These are phyloP conservation scores for Aptenodytes forsteri DNA, from an alignment of 2,113 vertebrate species.

Conservation along the genomic window DNA sequence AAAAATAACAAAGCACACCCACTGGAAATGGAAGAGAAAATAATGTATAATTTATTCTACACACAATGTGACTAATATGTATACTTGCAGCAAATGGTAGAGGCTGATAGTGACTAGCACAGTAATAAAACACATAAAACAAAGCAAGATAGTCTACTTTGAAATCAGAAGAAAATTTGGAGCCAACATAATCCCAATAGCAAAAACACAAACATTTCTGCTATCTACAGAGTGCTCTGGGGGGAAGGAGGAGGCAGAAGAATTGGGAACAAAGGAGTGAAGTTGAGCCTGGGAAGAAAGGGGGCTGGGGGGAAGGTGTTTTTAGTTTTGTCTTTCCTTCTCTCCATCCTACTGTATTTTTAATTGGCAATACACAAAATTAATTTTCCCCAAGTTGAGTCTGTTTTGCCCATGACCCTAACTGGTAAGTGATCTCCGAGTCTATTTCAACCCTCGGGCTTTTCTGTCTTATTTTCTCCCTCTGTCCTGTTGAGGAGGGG, in stretches of 20 bases:
- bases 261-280: background rate
- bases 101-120: background rate
- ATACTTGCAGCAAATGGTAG: background rate
- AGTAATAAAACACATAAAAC: background rate
- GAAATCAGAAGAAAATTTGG: background rate
- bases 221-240: background rate
- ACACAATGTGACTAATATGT: background rate
- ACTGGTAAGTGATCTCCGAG: background rate
- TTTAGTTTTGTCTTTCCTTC: background rate
- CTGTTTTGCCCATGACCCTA: background rate
- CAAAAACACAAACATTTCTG: background rate
- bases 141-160: background rate
- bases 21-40: background rate
- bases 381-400: background rate
- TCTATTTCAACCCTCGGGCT: background rate
- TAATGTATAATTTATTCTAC: background rate
- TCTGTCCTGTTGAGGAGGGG: background rate
- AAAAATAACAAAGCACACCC: background rate
- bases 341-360: background rate
- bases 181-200: background rate
- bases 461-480: background rate
- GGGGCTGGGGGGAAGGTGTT: background rate
- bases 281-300: background rate
- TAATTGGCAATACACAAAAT: background rate
- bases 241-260: background rate